These are phyloP conservation scores for Endotricha flammealis DNA, from an alignment of 2,888 invertebrate species.

Conservation along the genomic window DNA sequence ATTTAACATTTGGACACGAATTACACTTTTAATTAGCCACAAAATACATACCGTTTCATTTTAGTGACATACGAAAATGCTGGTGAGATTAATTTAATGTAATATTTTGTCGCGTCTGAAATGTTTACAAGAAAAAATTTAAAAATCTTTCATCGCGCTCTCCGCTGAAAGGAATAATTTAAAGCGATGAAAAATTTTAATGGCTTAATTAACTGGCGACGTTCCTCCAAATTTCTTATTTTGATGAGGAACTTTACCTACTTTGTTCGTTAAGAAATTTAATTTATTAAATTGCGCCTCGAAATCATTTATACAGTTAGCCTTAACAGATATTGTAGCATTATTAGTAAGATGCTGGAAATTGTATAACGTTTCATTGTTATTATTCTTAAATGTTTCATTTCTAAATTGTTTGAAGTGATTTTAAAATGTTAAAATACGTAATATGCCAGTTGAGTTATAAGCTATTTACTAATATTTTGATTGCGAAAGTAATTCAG, in stretches of 20 bases:
- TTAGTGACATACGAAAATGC: too few relatives aligned
- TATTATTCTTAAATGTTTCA: too few relatives aligned
- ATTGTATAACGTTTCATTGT: too few relatives aligned
- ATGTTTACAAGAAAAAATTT: conserved; percentile 32
- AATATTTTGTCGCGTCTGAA: conserved; percentile 22
- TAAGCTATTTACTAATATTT: too few relatives aligned
- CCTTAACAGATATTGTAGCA: conserved; percentile 2
- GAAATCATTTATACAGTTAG: conserved; percentile 11
- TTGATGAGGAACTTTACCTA: conserved; percentile 41
- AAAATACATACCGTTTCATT: too few relatives aligned
- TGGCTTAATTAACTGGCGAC: conserved; percentile 57
- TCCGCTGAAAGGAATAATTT: conserved; percentile 38
- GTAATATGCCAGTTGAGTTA: too few relatives aligned
- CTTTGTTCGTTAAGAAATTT: conserved; percentile 42
- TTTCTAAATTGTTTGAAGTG: too few relatives aligned
- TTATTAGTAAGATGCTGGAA: conserved; percentile 1
- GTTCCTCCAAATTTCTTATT: conserved; percentile 50
- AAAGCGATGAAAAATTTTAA: conserved; percentile 52
- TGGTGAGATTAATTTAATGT: too few relatives aligned
- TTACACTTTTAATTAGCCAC: too few relatives aligned
- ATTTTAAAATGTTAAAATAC: too few relatives aligned
- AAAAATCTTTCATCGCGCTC: conserved; percentile 40
- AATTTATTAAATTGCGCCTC: conserved; percentile 22
- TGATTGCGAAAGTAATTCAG: too few relatives aligned
- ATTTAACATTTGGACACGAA: too few relatives aligned